Conservation (phyloP, 2,113 vertebrate genomes). For the Cyrtonyx montezumae region DNA sequence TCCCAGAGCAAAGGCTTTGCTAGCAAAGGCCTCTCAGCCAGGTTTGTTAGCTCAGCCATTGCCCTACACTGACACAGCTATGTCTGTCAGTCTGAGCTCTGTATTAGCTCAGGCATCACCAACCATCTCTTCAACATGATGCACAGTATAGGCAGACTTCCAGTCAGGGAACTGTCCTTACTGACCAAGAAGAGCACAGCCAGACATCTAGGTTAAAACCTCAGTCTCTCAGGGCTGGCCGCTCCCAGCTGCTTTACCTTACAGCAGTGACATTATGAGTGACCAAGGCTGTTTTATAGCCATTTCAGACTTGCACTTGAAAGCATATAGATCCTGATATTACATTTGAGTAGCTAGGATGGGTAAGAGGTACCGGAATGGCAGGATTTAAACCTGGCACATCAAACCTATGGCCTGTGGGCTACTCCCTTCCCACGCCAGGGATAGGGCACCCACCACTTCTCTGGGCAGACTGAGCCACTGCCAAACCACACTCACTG, state of each 20-base stretch:
- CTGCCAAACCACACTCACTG: no score
- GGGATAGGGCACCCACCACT: no score
- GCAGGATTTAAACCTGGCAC: background rate
- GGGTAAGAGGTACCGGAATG: background rate
- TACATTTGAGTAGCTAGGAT: background rate
- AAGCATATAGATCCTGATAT: background rate
- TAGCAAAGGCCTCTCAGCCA: background rate
- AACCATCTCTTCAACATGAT: background rate
- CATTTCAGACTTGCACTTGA: background rate
- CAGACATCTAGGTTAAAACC: background rate
- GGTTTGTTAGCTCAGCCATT: background rate
- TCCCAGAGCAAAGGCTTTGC: background rate
- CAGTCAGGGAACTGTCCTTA: background rate
- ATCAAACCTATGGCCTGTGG: no score
- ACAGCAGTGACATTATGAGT: background rate
- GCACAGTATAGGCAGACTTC: background rate
- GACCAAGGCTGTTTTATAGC: background rate
- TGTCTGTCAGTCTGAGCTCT: background rate
- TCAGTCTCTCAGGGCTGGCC: background rate
- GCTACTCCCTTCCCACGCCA: no score
- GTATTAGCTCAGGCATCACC: background rate
- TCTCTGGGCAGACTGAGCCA: no score
- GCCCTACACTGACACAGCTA: background rate
- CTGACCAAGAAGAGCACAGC: background rate
- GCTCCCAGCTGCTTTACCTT: background rate